Base-by-base conservation (phyloP, 1,140 invertebrate species). In the Psix sp. region DNA sequence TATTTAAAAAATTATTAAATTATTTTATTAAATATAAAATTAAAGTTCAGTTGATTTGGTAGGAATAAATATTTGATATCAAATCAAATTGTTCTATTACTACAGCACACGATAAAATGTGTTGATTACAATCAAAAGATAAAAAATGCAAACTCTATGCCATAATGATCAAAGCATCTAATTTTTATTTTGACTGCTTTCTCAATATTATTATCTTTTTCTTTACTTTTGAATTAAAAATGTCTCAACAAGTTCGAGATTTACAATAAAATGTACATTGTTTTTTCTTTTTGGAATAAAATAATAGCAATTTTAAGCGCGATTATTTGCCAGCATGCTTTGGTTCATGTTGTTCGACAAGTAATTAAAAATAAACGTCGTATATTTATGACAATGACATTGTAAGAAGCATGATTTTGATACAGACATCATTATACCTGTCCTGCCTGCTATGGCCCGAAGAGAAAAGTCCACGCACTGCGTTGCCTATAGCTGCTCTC, bases 381-480 rank as follows among this genome's bases (percentile, higher is more conserved):
- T 65, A 60, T 24, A 77, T 62, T 57, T 31, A 70, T 78, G 74
- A 62, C 76, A 78, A 78, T 84, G 82, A 78, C 73, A 83, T 80
- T 85, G 80, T 86, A 86, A 85, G 52, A 87, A 87, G 85, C 85
- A 84, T 86, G 84, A 86, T 82, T 85, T 87, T 85, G 85, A 87
- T 87, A 87, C 84, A 84, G 85, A 87, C 85, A 87, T 86, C 84
- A 85, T 87, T 86, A 86, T 87, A 87, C 85, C 85, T 87, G 85
- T 87, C 85, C 85, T 87, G 85, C 84, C 84, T 86, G 77, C 78
- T 83, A 80, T 87, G 83, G 85, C 84, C 79, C 81, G 84, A 86
- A 80, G 85, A 82, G 75, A 87, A 84, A 76, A 87, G 71, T 77
- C 85, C 84, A 57, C 84, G 83, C 84, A 87, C 85, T 80, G 80